Evolutionary conservation across 2,113 vertebrate genomes (phyloP).

Genomic region (Chlamydotis undulata): DNA sequence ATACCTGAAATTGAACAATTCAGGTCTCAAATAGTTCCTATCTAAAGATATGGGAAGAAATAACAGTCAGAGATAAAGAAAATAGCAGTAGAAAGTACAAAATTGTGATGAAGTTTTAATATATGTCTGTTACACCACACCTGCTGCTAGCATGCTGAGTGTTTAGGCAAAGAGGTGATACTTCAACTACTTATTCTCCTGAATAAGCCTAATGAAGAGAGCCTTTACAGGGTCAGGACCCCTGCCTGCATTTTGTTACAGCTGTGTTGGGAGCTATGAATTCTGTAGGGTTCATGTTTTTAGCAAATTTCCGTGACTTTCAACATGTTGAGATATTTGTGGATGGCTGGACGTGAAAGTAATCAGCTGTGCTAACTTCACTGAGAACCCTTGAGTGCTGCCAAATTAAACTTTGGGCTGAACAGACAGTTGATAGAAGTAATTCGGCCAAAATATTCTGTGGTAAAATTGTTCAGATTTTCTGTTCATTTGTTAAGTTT

Average conservation of each 20-base stretch:
- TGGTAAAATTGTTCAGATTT: neutral
- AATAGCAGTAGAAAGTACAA: neutral
- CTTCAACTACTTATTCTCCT: neutral
- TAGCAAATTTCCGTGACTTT: constrained; percentile 22
- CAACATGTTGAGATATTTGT: constrained; percentile 15
- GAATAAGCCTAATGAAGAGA: neutral
- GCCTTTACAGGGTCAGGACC: neutral
- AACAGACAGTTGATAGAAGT: neutral
- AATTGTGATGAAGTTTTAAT: neutral
- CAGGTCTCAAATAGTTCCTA: neutral
- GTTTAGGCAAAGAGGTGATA: neutral
- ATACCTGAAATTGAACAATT: neutral
- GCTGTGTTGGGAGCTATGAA: constrained; percentile 3
- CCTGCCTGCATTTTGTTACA: neutral
- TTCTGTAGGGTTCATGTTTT: neutral
- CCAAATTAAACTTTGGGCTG: constrained; percentile 33
- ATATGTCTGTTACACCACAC: neutral
- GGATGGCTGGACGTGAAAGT: neutral
- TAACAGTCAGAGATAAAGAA: neutral
- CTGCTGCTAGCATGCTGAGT: neutral
- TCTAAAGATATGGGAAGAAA: neutral
- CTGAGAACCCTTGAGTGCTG: neutral
- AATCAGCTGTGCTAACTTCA: constrained; percentile 31
- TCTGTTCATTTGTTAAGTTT: neutral
- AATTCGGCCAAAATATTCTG: neutral